A percentile compares a stretch with the other conserved stretches of the same genome.
Evolutionary conservation across 2,888 invertebrate genomes (phyloP).

Genomic region (Julus scanicus): DNA sequence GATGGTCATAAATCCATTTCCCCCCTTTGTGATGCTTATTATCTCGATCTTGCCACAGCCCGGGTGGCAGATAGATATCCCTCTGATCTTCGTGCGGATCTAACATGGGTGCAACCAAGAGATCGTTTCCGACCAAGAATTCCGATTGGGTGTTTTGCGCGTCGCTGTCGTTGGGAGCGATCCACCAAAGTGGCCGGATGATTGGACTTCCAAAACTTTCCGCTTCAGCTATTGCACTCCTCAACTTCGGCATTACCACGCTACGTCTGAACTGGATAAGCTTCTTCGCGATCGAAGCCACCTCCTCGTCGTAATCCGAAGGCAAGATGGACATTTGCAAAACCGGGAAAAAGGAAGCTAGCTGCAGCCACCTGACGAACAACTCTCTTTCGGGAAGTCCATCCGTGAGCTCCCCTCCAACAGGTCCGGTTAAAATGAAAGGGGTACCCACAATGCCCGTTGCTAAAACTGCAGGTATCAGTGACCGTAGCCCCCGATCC

Average conservation of each 20-base stretch:
- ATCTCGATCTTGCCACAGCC: slow-evolving; percentile 83
- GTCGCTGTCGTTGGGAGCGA: slow-evolving; percentile 81
- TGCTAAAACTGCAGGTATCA: slow-evolving; percentile 87
- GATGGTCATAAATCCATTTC: slow-evolving; percentile 88
- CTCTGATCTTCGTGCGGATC: slow-evolving; percentile 76
- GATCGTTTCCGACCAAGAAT: slow-evolving; percentile 88
- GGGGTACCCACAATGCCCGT: slow-evolving; percentile 93
- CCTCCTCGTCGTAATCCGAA: slow-evolving; percentile 83
- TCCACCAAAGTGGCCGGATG: slow-evolving; percentile 90
- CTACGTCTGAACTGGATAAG: slow-evolving; percentile 73
- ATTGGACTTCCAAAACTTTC: slow-evolving; percentile 84
- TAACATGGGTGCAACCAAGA: slow-evolving; percentile 90
- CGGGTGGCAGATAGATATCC: slow-evolving; percentile 86
- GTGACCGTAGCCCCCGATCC: slow-evolving; percentile 74
- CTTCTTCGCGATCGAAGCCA: slow-evolving; percentile 61
- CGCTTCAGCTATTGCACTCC: slow-evolving; percentile 81
- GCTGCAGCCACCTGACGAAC: slow-evolving; percentile 89
- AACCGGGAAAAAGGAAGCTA: slow-evolving; percentile 90
- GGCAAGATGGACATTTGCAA: slow-evolving; percentile 92
- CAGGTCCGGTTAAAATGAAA: slow-evolving; percentile 91
- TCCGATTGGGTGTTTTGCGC: slow-evolving; percentile 83
- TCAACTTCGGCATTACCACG: slow-evolving; percentile 77
- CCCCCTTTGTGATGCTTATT: slow-evolving; percentile 88
- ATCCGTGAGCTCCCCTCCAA: slow-evolving; percentile 75
- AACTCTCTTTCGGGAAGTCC: slow-evolving; percentile 78